Base-by-base conservation (phyloP, 1,140 invertebrate species). In the Melitaea cinxia region DNA sequence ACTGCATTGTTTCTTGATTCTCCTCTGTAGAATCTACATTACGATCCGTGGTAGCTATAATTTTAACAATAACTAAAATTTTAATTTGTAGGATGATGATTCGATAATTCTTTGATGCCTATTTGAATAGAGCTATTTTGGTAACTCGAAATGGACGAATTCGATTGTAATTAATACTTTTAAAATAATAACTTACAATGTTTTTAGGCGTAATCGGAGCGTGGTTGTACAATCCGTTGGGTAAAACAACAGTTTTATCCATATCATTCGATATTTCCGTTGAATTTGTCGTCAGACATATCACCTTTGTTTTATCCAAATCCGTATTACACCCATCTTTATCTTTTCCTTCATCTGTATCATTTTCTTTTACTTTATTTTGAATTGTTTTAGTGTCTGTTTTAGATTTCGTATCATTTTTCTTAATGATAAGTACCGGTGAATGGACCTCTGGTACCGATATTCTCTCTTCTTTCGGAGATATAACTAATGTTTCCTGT, bases 241-340 rank as follows among this genome's bases (percentile, higher is more conserved):
- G 71, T 33, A 87, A 50, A 4, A 83, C 80, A 5, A 85, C 58
- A 9, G 84, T 83, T 28, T 77, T 76, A 49, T 88, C 77, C 74
- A 83, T 74, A 42, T 81, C 66, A 15, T 30, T 72, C 1, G 55
- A 19, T 21, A 76, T 62, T 4, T 50, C 68, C 1, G 64, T 76
- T 7, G 47, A 14, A 57, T 72, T 58, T 47, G 70, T 19, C 3
- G 42, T 24, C 24, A 1, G 33, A 37, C 10, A 28, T 9, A 71
- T 54, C n/a, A 75, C 57, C 42, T 62, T 73, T 0, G 77, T 83
- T 50, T 74, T 68, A 23, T 77, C 69, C 49, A 72, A 58, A 7
- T 56, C 30, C 23, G 60, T 19, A 50, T 65, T 42, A 14, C 54
- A 30, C 0, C 47, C 45, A 49, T 63, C 50, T 33, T 49, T 23